These are phyloP conservation scores for Malurus alboscapulatus DNA, from an alignment of 2,113 vertebrate genomes.

Conservation along the genomic window DNA sequence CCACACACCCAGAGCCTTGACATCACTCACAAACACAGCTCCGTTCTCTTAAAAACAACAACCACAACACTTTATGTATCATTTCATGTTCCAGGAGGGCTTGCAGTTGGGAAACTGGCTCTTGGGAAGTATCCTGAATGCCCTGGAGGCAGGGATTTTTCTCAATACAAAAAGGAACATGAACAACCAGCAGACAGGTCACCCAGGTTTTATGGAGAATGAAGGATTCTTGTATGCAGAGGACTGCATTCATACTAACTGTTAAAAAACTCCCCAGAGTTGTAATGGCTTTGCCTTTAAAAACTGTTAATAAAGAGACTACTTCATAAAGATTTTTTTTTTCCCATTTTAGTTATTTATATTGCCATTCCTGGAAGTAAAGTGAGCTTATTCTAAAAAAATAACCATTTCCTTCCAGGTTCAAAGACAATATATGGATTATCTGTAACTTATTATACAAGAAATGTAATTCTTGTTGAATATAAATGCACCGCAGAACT, in stretches of 20 bases:
- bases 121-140: rapidly evolving
- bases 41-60: not conserved
- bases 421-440: not conserved
- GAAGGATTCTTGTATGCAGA: not conserved
- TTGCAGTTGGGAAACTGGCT: not conserved
- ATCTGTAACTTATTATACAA: not conserved
- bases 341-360: not conserved
- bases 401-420: not conserved
- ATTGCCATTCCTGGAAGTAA: not conserved
- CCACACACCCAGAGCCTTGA: rapidly evolving
- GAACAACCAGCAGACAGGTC: rapidly evolving
- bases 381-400: not conserved
- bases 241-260: not conserved
- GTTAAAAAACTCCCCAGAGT: rapidly evolving
- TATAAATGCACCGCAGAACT: not conserved
- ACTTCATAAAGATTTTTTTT: not conserved
- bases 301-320: not conserved
- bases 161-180: rapidly evolving
- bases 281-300: not conserved
- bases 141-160: not conserved
- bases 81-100: not conserved
- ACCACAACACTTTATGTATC: not conserved
- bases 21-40: rapidly evolving
- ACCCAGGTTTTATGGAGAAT: not conserved
- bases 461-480: not conserved